Evolutionary conservation across 2,797 vertebrate species (phyloP).

Genomic region (Peromyscus attwateri): DNA sequence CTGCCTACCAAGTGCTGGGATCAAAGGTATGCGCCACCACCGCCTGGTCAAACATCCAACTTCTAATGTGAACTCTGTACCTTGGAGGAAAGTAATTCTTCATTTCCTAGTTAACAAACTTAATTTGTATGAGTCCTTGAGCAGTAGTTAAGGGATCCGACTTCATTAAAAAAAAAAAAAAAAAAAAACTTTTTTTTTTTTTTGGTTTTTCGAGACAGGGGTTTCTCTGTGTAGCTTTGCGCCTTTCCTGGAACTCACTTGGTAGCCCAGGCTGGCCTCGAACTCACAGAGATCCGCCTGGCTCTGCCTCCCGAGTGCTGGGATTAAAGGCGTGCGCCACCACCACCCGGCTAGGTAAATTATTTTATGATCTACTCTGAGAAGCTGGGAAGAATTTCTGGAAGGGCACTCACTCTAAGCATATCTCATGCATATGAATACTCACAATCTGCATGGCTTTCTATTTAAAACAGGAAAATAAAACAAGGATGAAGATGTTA

Average conservation of each 20-base stretch:
- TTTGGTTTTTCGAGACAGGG: too few relatives aligned
- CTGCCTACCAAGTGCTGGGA: too few relatives aligned
- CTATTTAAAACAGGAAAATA: neutral
- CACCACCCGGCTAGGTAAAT: neutral
- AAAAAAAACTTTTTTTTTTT: too few relatives aligned
- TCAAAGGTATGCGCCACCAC: too few relatives aligned
- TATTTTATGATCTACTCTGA: neutral
- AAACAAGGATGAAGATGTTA: neutral
- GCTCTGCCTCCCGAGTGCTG: too few relatives aligned
- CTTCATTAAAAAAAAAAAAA: neutral
- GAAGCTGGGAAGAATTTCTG: neutral
- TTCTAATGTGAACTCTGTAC: neutral
- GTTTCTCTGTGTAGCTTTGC: too few relatives aligned
- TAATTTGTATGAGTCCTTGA: neutral
- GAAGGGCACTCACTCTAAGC: neutral
- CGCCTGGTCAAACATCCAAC: neutral
- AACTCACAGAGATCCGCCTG: too few relatives aligned
- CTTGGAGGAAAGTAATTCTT: conserved; percentile 25
- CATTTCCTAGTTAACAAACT: neutral
- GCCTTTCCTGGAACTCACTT: too few relatives aligned
- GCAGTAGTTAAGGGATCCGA: neutral
- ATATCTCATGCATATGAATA: neutral
- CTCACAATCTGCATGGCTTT: too few relatives aligned
- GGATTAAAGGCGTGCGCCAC: too few relatives aligned
- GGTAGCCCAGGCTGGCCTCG: too few relatives aligned